Conservation (phyloP, 1,140 invertebrate species). For the Argopecten irradians region DNA sequence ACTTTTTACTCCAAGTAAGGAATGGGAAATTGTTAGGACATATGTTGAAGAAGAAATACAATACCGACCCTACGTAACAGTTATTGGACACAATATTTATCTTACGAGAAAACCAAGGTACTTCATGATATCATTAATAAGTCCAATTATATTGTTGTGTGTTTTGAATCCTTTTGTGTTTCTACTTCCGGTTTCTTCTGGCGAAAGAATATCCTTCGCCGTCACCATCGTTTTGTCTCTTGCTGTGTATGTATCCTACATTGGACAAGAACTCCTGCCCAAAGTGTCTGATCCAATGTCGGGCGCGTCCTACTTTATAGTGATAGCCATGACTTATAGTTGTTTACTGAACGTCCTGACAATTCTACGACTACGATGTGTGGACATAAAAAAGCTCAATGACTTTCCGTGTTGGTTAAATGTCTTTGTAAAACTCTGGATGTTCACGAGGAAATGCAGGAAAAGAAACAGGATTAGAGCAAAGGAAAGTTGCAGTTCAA, state of each 20-base stretch:
- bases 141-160: constrained; percentile 24
- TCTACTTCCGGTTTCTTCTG: constrained; percentile 30
- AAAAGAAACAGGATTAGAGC: not conserved
- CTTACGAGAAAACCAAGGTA: not conserved
- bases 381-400: not conserved
- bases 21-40: not conserved
- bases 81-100: not conserved
- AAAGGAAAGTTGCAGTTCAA: not conserved
- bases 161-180: constrained; percentile 37
- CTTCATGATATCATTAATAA: not conserved
- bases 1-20: not conserved
- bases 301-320: not conserved
- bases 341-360: not conserved
- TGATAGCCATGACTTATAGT: not conserved
- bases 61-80: not conserved
- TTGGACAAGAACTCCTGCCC: constrained; percentile 12
- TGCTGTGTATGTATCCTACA: constrained; percentile 25
- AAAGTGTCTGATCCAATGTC: not conserved
- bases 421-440: not conserved
- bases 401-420: not conserved
- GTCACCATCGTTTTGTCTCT: constrained; percentile 37
- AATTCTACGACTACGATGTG: not conserved
- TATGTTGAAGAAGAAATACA: not conserved
- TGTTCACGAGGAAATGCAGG: not conserved
- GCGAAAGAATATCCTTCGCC: constrained; percentile 35